Conservation (phyloP, 2,888 invertebrate species). For the Agrotis puta region DNA sequence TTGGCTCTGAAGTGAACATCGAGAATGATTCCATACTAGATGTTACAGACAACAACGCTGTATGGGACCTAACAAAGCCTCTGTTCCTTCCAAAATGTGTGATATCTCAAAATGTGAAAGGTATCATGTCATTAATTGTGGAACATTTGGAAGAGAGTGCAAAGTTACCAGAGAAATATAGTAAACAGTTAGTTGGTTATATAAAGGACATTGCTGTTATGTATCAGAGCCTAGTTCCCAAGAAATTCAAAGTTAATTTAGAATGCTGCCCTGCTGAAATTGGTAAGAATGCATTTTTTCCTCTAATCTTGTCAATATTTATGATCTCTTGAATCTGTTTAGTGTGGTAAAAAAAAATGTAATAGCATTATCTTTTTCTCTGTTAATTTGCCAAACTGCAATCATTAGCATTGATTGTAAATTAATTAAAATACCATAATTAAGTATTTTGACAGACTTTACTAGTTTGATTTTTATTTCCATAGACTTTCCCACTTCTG, state of each 20-base stretch:
- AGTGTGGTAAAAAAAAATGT: neutral
- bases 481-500: too few relatives aligned
- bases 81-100: constrained; percentile 85
- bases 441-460: too few relatives aligned
- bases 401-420: neutral
- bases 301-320: too few relatives aligned
- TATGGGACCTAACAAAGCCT: constrained; percentile 82
- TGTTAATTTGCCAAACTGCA: neutral
- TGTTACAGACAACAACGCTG: constrained; percentile 71
- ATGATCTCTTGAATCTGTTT: neutral
- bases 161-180: constrained; percentile 82
- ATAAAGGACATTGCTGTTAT: constrained; percentile 85
- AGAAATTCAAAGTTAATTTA: constrained; percentile 84
- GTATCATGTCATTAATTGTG: constrained; percentile 80
- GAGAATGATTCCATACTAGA: constrained; percentile 78
- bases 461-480: too few relatives aligned
- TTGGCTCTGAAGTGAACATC: constrained; percentile 71
- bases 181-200: constrained; percentile 79
- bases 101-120: constrained; percentile 84
- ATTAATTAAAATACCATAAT: too few relatives aligned
- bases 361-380: neutral
- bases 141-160: constrained; percentile 85
- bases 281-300: constrained; percentile 73
- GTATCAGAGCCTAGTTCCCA: constrained; percentile 86
- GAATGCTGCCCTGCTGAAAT: constrained; percentile 86